Percentiles rank a stretch among this genome's conserved stretches.
phyloP scores from a whole-genome alignment of 1,140 invertebrate species.

The Meteorus sp. region DNA sequence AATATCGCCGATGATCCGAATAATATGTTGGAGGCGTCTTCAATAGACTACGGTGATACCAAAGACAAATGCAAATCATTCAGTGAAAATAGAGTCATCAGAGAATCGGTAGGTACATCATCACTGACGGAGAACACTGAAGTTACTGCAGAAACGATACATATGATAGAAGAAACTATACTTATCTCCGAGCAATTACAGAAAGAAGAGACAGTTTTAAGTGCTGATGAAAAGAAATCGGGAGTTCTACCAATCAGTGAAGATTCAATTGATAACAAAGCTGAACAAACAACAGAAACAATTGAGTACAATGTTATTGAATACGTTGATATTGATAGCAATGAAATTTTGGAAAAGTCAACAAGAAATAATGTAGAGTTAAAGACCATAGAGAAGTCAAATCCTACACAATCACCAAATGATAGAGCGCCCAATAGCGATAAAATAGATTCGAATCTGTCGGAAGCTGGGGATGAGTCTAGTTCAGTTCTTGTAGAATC shows the following conservation, averaged over 20 bases:
- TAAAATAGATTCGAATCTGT: too few relatives aligned
- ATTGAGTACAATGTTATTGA: constrained; percentile 33
- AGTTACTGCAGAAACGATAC: constrained; percentile 26
- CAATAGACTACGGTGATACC: too few relatives aligned
- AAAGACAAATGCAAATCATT: too few relatives aligned
- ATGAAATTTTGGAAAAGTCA: too few relatives aligned
- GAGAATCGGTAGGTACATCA: neutral
- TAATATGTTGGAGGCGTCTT: neutral
- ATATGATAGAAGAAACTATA: constrained; percentile 35
- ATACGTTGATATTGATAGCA: constrained; percentile 10
- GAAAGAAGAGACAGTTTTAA: constrained; percentile 9
- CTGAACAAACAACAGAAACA: constrained; percentile 14
- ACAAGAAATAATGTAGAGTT: too few relatives aligned
- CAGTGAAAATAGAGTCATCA: neutral
- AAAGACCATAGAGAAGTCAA: too few relatives aligned
- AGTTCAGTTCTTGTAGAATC: neutral
- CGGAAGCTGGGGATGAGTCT: too few relatives aligned
- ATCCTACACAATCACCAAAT: too few relatives aligned
- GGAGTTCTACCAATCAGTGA: constrained; percentile 1
- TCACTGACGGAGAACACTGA: neutral
- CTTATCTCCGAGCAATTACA: constrained; percentile 15
- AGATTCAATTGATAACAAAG: constrained; percentile 4
- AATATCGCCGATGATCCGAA: neutral
- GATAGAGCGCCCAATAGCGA: too few relatives aligned
- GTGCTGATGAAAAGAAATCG: constrained; percentile 24